Evolutionary conservation across 2,113 vertebrate genomes (phyloP), one percentile per base, ranked within the genome.

Genomic region (Mastomys coucha): DNA sequence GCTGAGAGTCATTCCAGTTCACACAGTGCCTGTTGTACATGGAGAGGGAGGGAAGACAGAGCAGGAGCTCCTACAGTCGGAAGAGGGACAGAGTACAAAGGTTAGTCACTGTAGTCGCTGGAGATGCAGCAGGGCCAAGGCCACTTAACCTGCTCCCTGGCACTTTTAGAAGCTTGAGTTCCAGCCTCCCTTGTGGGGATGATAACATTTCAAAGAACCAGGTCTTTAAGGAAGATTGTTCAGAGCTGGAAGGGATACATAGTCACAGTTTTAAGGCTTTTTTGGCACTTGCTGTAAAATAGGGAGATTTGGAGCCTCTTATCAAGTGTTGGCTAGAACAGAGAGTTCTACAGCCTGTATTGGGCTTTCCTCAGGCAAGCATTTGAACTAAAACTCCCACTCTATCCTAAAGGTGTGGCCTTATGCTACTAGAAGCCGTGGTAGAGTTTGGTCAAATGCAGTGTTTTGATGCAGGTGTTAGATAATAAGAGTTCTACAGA

Each of bases 141-240:
- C 45, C 49, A 33, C 56, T 19, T 76, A 2, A 28, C 93, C 87
- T 96, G 88, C 73, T 70, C 28, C 56, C 76, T 69, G 24, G 26
- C 36, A 53, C 73, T 92, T 91, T 24, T 2, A 31, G 4, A 87
- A 69, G n/a, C 82, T 73, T 10, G 69, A 16, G 73, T 88, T 89
- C 80, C 72, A 3, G 84, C 91, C 72, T 92, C 96, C 91, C 72
- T 51, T 80, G 93, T 89, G 67, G 9, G 17, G 1, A 70, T 95
- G 87, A 94, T 91, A 82, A 89, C 28, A 88, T 96, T 93, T 90
- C 75, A 78, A 69, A 89, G 69, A 80, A 92, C 49, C 10, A 7
- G 53, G 53, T 88, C 89, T 70, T 97, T 92, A 89, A 87, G 53
- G 91, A 94, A 58, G 81, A 87, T 5, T 67, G 13, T 95, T 89